phyloP scores from a whole-genome alignment of 2,113 vertebrate species.

The Gallinago jamesoni region DNA sequence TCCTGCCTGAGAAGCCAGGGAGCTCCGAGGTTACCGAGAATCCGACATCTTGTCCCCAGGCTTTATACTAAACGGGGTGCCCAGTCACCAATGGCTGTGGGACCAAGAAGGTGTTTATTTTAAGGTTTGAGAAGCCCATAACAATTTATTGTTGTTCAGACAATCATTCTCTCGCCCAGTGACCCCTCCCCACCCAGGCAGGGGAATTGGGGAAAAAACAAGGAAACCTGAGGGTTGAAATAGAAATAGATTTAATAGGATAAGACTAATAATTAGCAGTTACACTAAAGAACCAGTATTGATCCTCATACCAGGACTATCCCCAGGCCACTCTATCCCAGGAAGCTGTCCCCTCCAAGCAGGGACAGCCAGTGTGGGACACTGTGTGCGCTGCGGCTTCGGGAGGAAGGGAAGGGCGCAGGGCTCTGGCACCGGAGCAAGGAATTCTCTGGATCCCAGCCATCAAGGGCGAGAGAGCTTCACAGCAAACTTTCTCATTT shows the following conservation, averaged over 20 bases:
- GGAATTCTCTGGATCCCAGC: background rate
- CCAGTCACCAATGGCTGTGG: background rate
- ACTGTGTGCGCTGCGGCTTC: background rate
- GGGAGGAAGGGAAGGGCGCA: background rate
- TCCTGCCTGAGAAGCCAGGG: background rate
- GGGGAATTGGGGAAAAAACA: background rate
- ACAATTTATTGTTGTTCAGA: background rate
- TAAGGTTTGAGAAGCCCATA: background rate
- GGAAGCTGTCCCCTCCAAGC: background rate
- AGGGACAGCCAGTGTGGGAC: background rate
- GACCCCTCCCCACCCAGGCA: background rate
- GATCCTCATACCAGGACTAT: background rate
- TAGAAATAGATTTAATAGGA: background rate
- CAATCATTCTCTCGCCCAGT: background rate
- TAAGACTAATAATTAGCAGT: background rate
- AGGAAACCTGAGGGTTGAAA: background rate
- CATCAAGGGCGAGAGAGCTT: background rate
- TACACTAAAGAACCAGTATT: background rate
- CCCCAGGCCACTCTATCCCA: background rate
- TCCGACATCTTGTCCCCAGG: background rate
- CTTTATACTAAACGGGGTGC: background rate
- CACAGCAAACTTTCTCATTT: background rate
- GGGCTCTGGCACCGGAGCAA: background rate
- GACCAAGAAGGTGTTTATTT: background rate
- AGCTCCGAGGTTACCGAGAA: background rate